Conservation (phyloP, 2,113 vertebrate genomes). For the Nyctereutes procyonoides region DNA sequence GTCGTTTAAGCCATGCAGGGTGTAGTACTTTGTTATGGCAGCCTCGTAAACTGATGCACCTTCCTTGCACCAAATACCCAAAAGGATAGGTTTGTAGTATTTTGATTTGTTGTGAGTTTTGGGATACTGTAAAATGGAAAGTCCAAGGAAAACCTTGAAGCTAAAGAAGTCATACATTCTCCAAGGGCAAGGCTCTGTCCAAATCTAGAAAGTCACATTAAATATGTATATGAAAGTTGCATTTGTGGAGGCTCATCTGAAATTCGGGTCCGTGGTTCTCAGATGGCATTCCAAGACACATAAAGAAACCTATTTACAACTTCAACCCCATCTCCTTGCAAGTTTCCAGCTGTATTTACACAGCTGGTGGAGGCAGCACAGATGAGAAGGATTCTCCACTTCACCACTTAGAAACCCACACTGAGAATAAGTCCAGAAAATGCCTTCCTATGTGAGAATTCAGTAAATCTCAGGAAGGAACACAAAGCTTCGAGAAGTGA, state of each 20-base stretch:
- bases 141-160: not conserved
- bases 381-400: conserved; percentile 36
- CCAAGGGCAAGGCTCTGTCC: not conserved
- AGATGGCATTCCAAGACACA: conserved; percentile 60
- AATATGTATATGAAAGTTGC: not conserved
- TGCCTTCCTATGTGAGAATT: not conserved
- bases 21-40: not conserved
- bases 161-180: not conserved
- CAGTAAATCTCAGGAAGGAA: not conserved
- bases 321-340: conserved; percentile 30
- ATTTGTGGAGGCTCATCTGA: not conserved
- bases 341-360: conserved; percentile 77
- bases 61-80: not conserved
- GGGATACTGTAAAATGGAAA: not conserved
- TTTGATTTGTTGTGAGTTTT: not conserved
- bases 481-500: not conserved
- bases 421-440: conserved; percentile 32
- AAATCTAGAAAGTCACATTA: not conserved
- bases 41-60: not conserved
- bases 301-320: conserved; percentile 45
- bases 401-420: conserved; percentile 46
- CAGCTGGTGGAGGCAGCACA: conserved; percentile 71
- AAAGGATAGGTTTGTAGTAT: not conserved
- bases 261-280: not conserved
- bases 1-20: not conserved